phyloP scores from a whole-genome alignment of 2,113 vertebrate species.

The Phrynosoma blainvillii region DNA sequence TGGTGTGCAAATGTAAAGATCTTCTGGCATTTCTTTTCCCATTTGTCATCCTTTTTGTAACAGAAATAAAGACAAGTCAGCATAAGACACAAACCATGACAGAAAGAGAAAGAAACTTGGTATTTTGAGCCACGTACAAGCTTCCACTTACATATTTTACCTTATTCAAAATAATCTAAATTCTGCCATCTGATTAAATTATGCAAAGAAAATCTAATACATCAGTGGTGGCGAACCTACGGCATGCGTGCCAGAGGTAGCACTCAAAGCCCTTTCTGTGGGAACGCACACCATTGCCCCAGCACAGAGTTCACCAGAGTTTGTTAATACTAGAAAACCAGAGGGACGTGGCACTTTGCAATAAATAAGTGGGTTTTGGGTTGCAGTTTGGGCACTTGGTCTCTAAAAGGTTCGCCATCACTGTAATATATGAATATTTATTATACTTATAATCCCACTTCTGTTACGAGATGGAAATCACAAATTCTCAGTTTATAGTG shows the following conservation, averaged over 20 bases:
- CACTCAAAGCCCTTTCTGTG: too few species aligned
- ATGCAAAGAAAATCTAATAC: neutral
- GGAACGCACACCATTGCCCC: too few species aligned
- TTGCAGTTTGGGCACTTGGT: too few species aligned
- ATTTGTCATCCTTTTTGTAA: constrained; percentile 91
- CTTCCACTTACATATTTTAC: too few species aligned
- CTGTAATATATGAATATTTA: too few species aligned
- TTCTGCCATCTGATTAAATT: neutral
- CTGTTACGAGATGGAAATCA: neutral
- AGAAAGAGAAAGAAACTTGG: neutral
- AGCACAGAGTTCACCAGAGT: too few species aligned
- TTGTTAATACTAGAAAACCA: too few species aligned
- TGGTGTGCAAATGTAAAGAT: constrained; percentile 98
- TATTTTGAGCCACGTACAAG: neutral
- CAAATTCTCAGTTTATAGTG: neutral
- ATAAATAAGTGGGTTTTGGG: too few species aligned
- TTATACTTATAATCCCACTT: neutral
- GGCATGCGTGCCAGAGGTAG: too few species aligned
- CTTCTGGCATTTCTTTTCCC: constrained; percentile 99
- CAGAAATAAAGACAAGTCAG: neutral
- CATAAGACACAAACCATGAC: neutral
- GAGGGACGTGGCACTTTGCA: too few species aligned
- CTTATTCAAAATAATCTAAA: neutral
- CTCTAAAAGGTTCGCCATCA: too few species aligned
- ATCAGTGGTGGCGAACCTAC: too few species aligned